Evolutionary conservation across 2,113 vertebrate species (phyloP), one percentile per base, ranked within the genome.

Genomic region (Oreochromis tanganicae): DNA sequence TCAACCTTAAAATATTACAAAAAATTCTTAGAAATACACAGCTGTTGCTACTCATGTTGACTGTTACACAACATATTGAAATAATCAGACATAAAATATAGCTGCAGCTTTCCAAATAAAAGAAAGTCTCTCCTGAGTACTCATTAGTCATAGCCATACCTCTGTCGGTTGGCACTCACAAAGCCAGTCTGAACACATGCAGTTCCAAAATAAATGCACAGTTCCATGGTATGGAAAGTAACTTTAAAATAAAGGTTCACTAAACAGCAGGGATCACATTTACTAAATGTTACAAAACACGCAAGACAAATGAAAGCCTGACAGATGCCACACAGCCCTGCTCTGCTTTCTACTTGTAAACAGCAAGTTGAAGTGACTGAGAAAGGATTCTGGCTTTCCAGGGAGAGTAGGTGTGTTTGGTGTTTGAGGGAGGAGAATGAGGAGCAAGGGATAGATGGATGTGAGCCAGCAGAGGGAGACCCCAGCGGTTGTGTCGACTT

Each of bases 401-500:
- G 24, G 24, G 56, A 43, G 52, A 73, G 84, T 21, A 54, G 50
- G 75, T 81, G 73, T 75, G 57, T 54, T 87, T 83, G 81, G 66
- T 56, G 57, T 52, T 87, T 85, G 66, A 66, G 61, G 29, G 78
- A 57, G 14, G 81, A 34, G 87, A 57, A 54, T 5, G 68, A 73
- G 68, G 73, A 73, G 80, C 43, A 41, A 87, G 19, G 83, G 57
- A 36, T 82, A 83, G 87, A 89, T 86, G 87, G 85, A 87, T 83
- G 79, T 36, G 85, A 90, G 84, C 80, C 9, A 68, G 55, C 9
- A 19, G 80, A 83, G 86, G 89, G 90, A 92, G 93, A 91, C 89
- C 90, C 89, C 88, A 90, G 90, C 87, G 87, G 94, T 80, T 85
- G 90, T 94, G 92, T 90, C 79, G 89, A 95, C 96, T 96, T 97